Conservation (phyloP, 2,113 vertebrate genomes). For the Ivindomyrus marchei region DNA sequence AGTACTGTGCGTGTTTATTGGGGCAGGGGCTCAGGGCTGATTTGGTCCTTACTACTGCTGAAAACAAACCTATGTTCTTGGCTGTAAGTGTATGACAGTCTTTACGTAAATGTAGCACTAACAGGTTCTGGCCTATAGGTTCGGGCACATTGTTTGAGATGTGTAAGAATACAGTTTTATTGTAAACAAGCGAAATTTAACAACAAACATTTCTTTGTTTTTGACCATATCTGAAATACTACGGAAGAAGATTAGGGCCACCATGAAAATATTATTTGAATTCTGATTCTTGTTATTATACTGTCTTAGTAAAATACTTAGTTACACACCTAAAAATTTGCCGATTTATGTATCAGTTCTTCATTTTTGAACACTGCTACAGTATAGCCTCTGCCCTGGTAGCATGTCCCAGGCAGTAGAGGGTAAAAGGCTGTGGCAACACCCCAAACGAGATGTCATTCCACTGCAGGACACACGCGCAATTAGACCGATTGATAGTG, state of each 20-base stretch:
- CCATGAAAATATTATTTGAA: too few species aligned
- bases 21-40: not conserved
- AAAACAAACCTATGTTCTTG: not conserved
- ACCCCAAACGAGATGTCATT: not conserved
- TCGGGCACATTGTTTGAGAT: not conserved
- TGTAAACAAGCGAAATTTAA: not conserved
- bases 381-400: not conserved
- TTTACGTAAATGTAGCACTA: not conserved
- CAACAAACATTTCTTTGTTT: not conserved
- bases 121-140: not conserved
- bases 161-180: not conserved
- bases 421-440: not conserved
- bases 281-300: not conserved
- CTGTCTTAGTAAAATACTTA: not conserved
- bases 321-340: not conserved
- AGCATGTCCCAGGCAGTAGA: not conserved
- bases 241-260: too few species aligned
- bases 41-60: not conserved
- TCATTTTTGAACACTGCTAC: not conserved
- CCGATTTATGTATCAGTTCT: not conserved
- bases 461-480: not conserved
- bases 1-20: not conserved
- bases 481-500: conserved; percentile 40
- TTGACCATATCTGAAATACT: not conserved
- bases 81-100: not conserved